phyloP scores from a whole-genome alignment of 2,888 invertebrate species.

The Pandemis heparana region DNA sequence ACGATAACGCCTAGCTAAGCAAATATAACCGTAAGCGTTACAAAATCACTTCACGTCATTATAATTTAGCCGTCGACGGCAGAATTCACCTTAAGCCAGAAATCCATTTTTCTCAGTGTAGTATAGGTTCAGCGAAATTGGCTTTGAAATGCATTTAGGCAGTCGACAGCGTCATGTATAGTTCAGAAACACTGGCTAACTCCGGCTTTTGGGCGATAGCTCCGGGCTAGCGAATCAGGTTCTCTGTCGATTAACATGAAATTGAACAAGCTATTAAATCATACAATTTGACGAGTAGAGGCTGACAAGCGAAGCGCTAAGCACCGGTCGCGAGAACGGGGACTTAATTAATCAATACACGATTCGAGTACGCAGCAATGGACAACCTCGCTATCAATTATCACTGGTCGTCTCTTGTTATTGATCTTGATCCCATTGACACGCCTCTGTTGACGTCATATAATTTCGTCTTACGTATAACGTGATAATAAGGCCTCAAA shows the following conservation, averaged over 20 bases:
- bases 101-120: no score
- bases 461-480: constrained; percentile 2
- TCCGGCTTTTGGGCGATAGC: constrained; percentile 16
- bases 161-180: constrained; percentile 5
- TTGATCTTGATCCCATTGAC: constrained; percentile 41
- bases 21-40: no score
- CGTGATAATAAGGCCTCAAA: constrained; percentile 7
- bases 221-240: constrained; percentile 23
- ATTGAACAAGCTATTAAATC: constrained; percentile 39
- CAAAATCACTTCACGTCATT: no score
- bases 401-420: constrained; percentile 30
- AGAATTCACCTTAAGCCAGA: no score
- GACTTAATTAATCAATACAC: constrained; percentile 42
- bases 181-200: constrained; percentile 8
- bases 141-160: constrained; percentile 16
- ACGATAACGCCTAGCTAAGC: no score
- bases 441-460: constrained; percentile 19
- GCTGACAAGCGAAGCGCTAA: constrained; percentile 29
- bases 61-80: no score
- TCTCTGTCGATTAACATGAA: constrained; percentile 30
- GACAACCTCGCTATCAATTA: constrained; percentile 29
- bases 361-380: constrained; percentile 18
- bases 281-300: constrained; percentile 39
- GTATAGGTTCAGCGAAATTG: constrained; percentile 14
- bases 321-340: constrained; percentile 22